Base-by-base conservation (phyloP, 2,113 vertebrate species). In the Petrocephalus microphthalmus region DNA sequence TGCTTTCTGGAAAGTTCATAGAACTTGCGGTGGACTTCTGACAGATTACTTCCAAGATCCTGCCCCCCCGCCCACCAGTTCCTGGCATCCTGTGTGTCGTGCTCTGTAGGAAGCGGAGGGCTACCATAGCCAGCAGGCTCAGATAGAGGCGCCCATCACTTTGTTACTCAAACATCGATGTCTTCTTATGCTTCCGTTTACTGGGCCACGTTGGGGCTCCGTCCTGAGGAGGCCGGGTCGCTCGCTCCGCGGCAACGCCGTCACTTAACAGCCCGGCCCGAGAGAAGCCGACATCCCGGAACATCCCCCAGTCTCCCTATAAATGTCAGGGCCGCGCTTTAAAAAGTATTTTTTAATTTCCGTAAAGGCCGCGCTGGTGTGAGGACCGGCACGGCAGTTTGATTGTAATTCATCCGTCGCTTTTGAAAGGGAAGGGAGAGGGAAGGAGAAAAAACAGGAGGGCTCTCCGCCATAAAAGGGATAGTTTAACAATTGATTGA, bases 401-500 rank as follows among this genome's bases (percentile, higher is more conserved):
- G 29, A 88, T 83, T 88, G 87, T 83, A 57, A 57, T 88, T 84
- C 87, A 84, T 53, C 42, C 87, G 52, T 88, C 51, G 87, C 74
- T 94, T 94, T 92, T 93, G 64, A 71, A 81, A 90, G 11, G 45
- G 60, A 83, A 90, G 15, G 42, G 51, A 67, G 25, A 67, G 60
- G 10, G 60, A 67, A 67, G 71, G 71, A 67, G 90, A 86, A 85
- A 89, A 83, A 85, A 54, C 13, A 93, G 91, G 91, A 93, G 93
- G 91, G 93, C 91, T 92, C 91, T 78, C 91, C 90, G 93, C 93
- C 93, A 95, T 96, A 95, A 96, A 95, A 94, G 93, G 94, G 94
- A 96, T 96, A 94, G 94, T 96, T 95, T 95, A 95, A 95, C 92
- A 94, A 95, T 96, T 96, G 95, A 96, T 96, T 94, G 95, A 94